Conservation (phyloP, 1,140 invertebrate species). For the Temnothorax nylanderi region DNA sequence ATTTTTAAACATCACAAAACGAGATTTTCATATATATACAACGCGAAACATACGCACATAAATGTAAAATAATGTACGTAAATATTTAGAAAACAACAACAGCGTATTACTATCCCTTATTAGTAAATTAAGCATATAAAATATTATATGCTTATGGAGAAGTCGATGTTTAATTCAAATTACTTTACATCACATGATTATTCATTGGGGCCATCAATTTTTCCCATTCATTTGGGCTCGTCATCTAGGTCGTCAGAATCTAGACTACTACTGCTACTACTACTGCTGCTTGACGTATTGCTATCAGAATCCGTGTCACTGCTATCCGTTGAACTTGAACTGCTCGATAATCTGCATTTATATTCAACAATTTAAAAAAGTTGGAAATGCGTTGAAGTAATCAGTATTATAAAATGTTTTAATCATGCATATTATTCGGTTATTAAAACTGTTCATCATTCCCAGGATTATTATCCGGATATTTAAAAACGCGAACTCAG, state of each 20-base stretch:
- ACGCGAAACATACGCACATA: not conserved
- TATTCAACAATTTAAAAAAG: conserved; percentile 3
- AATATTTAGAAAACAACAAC: not conserved
- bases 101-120: not conserved
- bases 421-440: not conserved
- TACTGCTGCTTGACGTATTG: conserved; percentile 64
- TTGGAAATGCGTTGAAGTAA: not conserved
- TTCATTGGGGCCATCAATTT: not conserved
- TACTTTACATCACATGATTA: not conserved
- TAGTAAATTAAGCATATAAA: not conserved
- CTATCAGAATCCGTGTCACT: conserved; percentile 71
- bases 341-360: conserved; percentile 64
- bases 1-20: not conserved
- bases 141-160: conserved; percentile 19
- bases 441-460: not conserved
- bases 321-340: conserved; percentile 70
- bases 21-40: not conserved
- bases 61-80: not conserved
- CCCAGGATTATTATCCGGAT: not conserved
- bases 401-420: conserved; percentile 10
- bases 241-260: conserved; percentile 69
- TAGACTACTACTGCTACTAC: conserved; percentile 66
- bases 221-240: conserved; percentile 37
- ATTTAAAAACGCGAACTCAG: not conserved
- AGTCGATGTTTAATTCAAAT: not conserved